Base-by-base conservation (phyloP, 2,888 invertebrate genomes). In the Uloborus plumipes region DNA sequence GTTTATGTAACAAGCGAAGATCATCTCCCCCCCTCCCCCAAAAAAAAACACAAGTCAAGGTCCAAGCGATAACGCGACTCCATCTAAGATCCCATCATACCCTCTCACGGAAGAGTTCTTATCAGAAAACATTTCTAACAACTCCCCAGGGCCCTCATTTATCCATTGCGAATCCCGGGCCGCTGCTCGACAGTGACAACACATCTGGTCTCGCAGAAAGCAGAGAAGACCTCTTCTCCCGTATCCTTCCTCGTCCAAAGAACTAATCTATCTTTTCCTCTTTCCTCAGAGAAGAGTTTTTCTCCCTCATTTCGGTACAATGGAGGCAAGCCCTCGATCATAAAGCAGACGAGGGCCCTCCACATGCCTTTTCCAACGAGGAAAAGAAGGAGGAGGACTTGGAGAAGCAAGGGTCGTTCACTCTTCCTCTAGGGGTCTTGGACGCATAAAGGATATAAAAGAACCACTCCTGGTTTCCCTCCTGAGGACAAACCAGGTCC, bases 361-460 rank as follows among this genome's bases (percentile, higher is more conserved):
- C 53, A 65, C 70, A 50, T 22, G 20, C 61, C 61, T 61, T 49
- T 49, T 15, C 49, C 59, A 16, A 39, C 31, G 22, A 50, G 69
- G 22, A 26, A 18, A 55, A 20, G 59, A 53, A 74, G 53, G 62
- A 74, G 53, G 62, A 39, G 59, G 47, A 31, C 59, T 53, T 53
- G 20, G 64, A n/a, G n/a, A 22, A 64, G 64, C 58, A 53, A 80
- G 70, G 80, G 74, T 74, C 64, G 74, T 80, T 80, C 80, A 80
- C 80, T 80, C 49, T 80, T 70, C 69, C 74, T 74, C 70, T 64
- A 70, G 74, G 74, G 74, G 64, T 47, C 62, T 55, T 55, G 69
- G 66, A 71, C 77, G 55, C 55, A 22, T 55, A 58, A 49, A 66
- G 62, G 76, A 76, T 64, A 64, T 73, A 64, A 73, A 73, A 73